Base-by-base conservation (phyloP, 2,797 vertebrate genomes). In the Labeo calbasu region DNA sequence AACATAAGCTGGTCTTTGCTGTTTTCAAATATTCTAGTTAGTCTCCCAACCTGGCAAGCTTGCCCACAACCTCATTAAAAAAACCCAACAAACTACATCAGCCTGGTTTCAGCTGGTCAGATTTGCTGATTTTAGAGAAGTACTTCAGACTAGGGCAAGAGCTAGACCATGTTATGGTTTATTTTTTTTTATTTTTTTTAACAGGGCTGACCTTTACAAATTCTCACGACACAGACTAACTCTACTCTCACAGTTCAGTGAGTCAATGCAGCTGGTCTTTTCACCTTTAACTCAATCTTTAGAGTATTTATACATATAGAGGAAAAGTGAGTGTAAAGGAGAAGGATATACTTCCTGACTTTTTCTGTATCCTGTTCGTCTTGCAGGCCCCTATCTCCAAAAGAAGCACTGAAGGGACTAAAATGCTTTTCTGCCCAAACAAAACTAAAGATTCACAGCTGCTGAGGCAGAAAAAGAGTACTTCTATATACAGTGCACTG, bases 381-480 rank as follows among this genome's bases (percentile, higher is more conserved):
- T 61, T 59, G 55, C 19, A 25, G 76, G 76, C 76, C 40, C 28
- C 55, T 61, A 10, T 59, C 43, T 40, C 32, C 71, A 25, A n/a
- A n/a, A 66, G 71, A 75, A 66, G 15, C 59, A 82, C 59, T 53
- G 1, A 65, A 28, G 25, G 25, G 57, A 51, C 40, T 50, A 63
- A 72, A 81, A 63, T 19, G 73, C 5, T 19, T n/a, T 82, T 82
- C 46, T 66, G 28, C 25, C 19, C 48, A 57, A n/a, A 61, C 12
- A 50, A 72, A 73, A 72, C 69, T 66, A 66, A 76, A 75, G 59
- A 40, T 51, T 21, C 59, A 82, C 43, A 73, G 43, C 43, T 82
- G 46, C 21, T 13, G 21, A 65, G 46, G 14, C 28, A 82, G 57
- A 65, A 82, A 73, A 73, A 40, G 15, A 51, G n/a, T 17, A 10